Conservation (phyloP, 2,797 vertebrate genomes). For the Spinus pinus region DNA sequence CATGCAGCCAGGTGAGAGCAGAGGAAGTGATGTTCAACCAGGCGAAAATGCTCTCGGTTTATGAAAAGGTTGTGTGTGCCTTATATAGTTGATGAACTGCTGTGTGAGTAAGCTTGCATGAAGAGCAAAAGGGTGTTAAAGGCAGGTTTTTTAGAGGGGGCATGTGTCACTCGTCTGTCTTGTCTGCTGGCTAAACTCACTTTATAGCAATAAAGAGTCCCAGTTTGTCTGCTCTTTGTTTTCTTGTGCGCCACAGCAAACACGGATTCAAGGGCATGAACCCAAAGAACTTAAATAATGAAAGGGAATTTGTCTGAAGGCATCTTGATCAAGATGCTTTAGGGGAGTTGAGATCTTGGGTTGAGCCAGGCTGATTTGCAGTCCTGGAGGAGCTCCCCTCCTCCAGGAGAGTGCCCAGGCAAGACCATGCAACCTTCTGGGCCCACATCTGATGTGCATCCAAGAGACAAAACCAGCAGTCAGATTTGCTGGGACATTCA, state of each 20-base stretch:
- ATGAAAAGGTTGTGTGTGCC: neutral
- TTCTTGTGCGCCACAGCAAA: neutral
- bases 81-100: neutral
- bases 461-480: neutral
- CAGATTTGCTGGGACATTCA: neutral
- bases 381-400: neutral
- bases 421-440: neutral
- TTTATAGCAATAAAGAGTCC: conserved; percentile 19
- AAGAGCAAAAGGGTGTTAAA: neutral
- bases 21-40: conserved; percentile 43
- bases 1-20: neutral
- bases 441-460: fast-evolving
- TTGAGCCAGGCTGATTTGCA: neutral
- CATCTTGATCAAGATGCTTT: fast-evolving
- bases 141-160: neutral
- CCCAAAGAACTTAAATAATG: neutral
- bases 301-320: neutral
- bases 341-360: neutral
- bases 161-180: neutral
- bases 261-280: fast-evolving
- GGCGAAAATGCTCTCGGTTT: neutral
- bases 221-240: neutral
- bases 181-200: neutral
- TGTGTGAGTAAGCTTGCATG: neutral
- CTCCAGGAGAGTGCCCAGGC: neutral